Conservation (phyloP, 2,797 vertebrate genomes). For the Buceros bicornis region DNA sequence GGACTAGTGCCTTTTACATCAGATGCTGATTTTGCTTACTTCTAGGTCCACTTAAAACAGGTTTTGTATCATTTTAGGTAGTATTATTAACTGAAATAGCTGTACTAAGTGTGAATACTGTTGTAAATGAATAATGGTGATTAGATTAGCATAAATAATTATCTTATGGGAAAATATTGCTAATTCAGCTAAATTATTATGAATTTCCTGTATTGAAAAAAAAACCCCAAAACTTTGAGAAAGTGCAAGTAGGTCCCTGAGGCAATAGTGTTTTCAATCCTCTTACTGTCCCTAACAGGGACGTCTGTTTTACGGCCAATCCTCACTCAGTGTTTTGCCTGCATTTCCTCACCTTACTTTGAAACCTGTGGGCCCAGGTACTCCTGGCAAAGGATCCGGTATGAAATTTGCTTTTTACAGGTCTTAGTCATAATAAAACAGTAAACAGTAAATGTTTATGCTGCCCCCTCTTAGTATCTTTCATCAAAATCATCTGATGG, state of each 20-base stretch:
- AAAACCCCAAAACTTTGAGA: background rate
- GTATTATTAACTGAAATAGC: background rate
- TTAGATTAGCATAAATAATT: background rate
- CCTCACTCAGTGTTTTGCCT: background rate
- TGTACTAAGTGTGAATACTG: background rate
- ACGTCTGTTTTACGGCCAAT: background rate
- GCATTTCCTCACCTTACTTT: background rate
- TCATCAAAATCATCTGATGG: background rate
- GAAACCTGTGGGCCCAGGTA: background rate
- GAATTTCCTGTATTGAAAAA: background rate
- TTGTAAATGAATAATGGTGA: background rate
- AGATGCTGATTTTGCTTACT: background rate
- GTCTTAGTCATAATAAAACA: background rate
- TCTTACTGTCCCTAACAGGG: background rate
- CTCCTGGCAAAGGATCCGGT: background rate
- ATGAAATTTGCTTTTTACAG: background rate
- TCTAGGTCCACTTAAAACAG: background rate
- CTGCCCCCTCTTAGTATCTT: background rate
- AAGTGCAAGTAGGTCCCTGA: background rate
- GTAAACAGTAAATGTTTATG: background rate
- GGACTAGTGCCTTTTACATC: background rate
- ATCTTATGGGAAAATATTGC: background rate
- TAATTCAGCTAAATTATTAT: background rate
- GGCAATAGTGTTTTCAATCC: background rate
- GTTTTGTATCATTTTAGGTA: background rate